Conservation (phyloP, 2,888 invertebrate species). For the Tribolium freemani region DNA sequence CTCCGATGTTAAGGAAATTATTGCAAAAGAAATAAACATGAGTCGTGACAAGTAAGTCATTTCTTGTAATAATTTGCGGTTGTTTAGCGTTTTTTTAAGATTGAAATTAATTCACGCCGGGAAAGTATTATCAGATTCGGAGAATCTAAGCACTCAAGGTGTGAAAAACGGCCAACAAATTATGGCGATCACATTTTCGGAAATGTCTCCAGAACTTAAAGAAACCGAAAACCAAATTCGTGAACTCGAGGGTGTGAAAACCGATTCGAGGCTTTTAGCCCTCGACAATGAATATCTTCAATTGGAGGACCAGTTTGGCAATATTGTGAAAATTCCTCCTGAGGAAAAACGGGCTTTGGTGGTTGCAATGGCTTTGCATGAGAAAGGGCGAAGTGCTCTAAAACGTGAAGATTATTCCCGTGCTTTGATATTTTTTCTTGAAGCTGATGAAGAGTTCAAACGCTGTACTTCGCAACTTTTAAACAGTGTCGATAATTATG, state of each 20-base stretch:
- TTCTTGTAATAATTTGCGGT: too few species aligned
- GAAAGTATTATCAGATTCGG: constrained; percentile 72
- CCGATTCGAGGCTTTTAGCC: constrained; percentile 66
- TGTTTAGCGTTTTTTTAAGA: constrained; percentile 61
- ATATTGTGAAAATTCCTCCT: constrained; percentile 78
- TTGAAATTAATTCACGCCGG: constrained; percentile 80
- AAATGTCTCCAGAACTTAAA: constrained; percentile 61
- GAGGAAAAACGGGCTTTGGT: constrained; percentile 79
- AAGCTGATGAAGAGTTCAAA: constrained; percentile 83
- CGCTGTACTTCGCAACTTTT: constrained; percentile 77
- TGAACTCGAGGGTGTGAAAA: constrained; percentile 64
- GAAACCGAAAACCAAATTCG: constrained; percentile 62
- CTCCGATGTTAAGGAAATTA: constrained; percentile 70
- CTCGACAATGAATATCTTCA: constrained; percentile 73
- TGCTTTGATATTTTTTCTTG: constrained; percentile 81
- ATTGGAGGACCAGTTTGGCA: constrained; percentile 85
- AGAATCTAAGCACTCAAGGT: constrained; percentile 72
- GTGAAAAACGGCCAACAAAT: constrained; percentile 79
- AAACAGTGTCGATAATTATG: constrained; percentile 85
- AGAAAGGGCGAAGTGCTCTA: constrained; percentile 81
- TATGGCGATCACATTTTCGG: constrained; percentile 73
- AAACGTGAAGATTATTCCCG: constrained; percentile 76
- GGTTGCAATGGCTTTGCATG: constrained; percentile 84
- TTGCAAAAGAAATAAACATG: constrained; percentile 70
- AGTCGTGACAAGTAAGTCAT: constrained; percentile 65